These are phyloP conservation scores for Cervus canadensis DNA, from an alignment of 2,113 vertebrate genomes.

Conservation along the genomic window DNA sequence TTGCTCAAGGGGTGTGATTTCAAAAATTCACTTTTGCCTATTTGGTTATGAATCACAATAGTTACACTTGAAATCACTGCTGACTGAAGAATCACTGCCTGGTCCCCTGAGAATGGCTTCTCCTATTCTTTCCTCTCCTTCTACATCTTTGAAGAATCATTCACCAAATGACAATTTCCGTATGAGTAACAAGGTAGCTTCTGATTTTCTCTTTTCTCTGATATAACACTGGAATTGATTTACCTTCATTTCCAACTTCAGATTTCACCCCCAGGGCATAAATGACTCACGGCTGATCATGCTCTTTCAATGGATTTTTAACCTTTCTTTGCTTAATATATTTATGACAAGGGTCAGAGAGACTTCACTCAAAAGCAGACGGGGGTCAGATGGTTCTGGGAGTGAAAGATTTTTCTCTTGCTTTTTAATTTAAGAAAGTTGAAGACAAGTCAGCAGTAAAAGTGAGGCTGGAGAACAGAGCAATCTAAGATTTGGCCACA, in stretches of 20 bases:
- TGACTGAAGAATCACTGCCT: not conserved
- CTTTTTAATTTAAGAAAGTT: constrained; percentile 47
- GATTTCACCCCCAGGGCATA: not conserved
- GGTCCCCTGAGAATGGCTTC: not conserved
- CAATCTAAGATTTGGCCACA: not conserved
- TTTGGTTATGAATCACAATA: not conserved
- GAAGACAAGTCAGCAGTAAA: constrained; percentile 18
- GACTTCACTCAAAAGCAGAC: constrained; percentile 40
- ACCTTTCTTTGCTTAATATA: not conserved
- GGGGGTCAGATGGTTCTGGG: constrained; percentile 15
- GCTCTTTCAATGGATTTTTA: not conserved
- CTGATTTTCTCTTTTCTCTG: not conserved
- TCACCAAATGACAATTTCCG: not conserved
- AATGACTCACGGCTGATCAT: not conserved
- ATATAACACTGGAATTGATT: not conserved
- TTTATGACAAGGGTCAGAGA: constrained; percentile 43
- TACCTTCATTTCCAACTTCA: constrained; percentile 33
- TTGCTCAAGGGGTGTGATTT: not conserved
- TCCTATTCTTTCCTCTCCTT: not conserved
- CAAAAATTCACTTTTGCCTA: not conserved
- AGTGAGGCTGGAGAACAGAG: not conserved
- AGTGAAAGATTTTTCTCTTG: not conserved
- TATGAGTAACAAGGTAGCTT: not conserved
- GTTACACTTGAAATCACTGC: not conserved
- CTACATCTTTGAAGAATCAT: not conserved